Base-by-base conservation (phyloP, 2,888 invertebrate genomes). In the Eupithecia subumbrata region DNA sequence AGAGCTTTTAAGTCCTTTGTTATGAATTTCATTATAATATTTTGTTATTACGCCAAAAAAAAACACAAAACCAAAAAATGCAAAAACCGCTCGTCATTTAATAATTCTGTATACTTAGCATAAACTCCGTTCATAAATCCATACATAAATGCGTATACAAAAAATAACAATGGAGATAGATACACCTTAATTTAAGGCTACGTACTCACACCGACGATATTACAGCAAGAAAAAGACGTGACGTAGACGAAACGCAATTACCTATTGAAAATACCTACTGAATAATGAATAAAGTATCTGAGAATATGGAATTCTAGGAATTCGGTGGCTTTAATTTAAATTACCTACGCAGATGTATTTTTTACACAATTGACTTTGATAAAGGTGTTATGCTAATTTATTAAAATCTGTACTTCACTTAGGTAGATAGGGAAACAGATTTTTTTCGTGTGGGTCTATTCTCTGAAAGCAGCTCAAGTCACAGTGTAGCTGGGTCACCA, bases 101-200 rank as follows among this genome's bases (percentile, higher is more conserved):
- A 75, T 70, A 69, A 71, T 71, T 68, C 45, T 34, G 18, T 34
- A 48, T 34, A 67, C 52, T 77, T 75, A 70, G 63, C 75, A 75
- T 77, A 73, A 74, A 9, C 68, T 40, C 73, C 63, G 63, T 71
- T 77, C 68, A 71, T 75, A 77, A 73, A 73, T 78, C 74, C 68
- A 74, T 70, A 70, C 69, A 69, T 56, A n/a, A n/a, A 74, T 64
- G 30, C 67, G 30, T 30, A 22, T 14, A 71, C 70, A 75, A 78
- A 78, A 78, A 76, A 64, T 56, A 72, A 76, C 74, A 84, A 82
- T 84, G 71, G 77, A 69, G 67, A 74, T 76, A 75, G 18, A 34
- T 74, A 66, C 63, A 78, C 74, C 76, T 79, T 81, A 84, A 84
- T 83, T 83, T 67, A 67, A 67, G 66, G 66, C 37, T 40, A 37